A percentile compares a stretch with the other conserved stretches of the same genome.
These are phyloP conservation scores for Dysidea cf. avara DNA, from an alignment of 37 sponge, comb jelly and placozoan species.

Conservation along the genomic window DNA sequence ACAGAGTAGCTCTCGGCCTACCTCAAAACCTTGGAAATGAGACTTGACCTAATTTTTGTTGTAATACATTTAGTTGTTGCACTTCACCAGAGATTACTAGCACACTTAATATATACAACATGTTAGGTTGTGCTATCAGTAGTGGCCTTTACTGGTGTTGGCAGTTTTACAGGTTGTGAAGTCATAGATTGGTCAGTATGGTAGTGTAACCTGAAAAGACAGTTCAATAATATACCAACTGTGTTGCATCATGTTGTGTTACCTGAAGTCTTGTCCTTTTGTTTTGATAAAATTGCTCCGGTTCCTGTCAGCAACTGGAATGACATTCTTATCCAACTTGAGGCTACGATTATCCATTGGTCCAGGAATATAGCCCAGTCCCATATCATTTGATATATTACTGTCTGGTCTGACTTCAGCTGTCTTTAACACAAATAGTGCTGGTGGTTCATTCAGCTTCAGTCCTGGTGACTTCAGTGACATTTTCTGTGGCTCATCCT, in stretches of 20 bases:
- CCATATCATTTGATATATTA: not conserved
- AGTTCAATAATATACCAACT: too few species aligned
- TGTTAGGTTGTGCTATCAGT: too few species aligned
- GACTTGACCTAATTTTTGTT: too few species aligned
- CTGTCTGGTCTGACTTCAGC: conserved; percentile 12
- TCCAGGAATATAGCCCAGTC: conserved; percentile 52
- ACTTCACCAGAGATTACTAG: too few species aligned
- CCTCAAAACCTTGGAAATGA: too few species aligned
- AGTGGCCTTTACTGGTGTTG: too few species aligned
- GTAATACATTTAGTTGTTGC: too few species aligned
- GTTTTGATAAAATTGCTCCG: not conserved
- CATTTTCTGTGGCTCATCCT: conserved; percentile 70
- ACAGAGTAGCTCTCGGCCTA: too few species aligned
- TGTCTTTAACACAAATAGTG: conserved; percentile 27
- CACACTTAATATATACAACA: too few species aligned
- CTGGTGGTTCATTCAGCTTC: conserved; percentile 28
- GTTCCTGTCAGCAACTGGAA: conserved; percentile 36
- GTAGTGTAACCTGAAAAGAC: too few species aligned
- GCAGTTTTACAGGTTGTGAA: too few species aligned
- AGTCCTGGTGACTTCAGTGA: conserved; percentile 33
- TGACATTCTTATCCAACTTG: conserved; percentile 50
- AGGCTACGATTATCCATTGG: conserved; percentile 36
- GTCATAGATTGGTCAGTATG: too few species aligned
- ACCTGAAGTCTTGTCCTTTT: not conserved
- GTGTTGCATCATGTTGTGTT: not conserved